phyloP scores from a whole-genome alignment of 2,113 vertebrate species.

The Acanthochromis polyacanthus region DNA sequence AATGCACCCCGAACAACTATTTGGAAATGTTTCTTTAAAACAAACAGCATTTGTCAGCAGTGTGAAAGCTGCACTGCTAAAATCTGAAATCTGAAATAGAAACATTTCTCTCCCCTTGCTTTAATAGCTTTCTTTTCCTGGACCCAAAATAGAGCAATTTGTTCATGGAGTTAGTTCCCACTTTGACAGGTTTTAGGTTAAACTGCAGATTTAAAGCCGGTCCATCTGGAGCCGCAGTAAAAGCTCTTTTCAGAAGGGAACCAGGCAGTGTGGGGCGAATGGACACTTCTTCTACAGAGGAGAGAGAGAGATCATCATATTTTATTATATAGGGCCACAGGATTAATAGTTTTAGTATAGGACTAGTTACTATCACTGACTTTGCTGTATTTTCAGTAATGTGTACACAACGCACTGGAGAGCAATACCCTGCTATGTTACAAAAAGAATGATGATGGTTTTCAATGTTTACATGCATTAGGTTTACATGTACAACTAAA shows the following conservation, averaged over 20 bases:
- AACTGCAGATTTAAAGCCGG: constrained; percentile 76
- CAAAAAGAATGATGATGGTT: neutral
- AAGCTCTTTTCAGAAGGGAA: constrained; percentile 62
- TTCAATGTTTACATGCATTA: neutral
- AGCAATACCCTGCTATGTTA: neutral
- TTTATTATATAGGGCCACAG: constrained; percentile 1
- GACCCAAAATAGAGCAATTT: constrained; percentile 61
- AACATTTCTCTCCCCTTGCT: constrained; percentile 46
- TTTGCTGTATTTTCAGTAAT: neutral
- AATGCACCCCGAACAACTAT: constrained; percentile 13
- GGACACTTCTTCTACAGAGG: constrained; percentile 27
- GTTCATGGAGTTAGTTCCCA: constrained; percentile 55
- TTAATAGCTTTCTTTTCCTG: constrained; percentile 59
- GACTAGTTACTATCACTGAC: constrained; percentile 5
- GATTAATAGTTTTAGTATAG: constrained; percentile 17
- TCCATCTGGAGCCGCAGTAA: constrained; percentile 71
- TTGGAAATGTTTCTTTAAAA: constrained; percentile 51
- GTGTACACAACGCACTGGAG: neutral
- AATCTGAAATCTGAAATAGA: constrained; percentile 54
- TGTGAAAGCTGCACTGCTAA: constrained; percentile 37
- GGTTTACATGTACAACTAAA: neutral
- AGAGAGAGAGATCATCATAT: constrained; percentile 6
- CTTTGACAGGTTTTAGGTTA: constrained; percentile 74
- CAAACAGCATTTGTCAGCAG: constrained; percentile 48
- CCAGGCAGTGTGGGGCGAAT: constrained; percentile 23